These are phyloP conservation scores for Hystrix cristata DNA, from an alignment of 2,113 vertebrate species.

Conservation along the genomic window DNA sequence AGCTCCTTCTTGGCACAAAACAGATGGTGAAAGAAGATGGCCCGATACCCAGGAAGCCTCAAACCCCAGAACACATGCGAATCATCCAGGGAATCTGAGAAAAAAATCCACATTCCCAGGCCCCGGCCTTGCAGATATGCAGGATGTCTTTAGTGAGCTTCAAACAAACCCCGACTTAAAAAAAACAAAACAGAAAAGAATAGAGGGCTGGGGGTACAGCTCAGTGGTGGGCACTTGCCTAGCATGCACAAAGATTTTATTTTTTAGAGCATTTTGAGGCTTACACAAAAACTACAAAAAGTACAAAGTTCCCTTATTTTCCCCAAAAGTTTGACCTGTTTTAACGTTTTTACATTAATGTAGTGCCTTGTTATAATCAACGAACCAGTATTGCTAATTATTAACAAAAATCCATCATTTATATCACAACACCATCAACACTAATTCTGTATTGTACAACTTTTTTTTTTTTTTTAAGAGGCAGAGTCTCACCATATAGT, in stretches of 20 bases:
- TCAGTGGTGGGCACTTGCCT: background rate
- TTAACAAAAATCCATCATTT: background rate
- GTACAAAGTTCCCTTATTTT: background rate
- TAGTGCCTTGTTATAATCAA: background rate
- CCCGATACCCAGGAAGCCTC: slow-evolving; percentile 57
- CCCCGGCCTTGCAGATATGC: background rate
- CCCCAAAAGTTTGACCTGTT: background rate
- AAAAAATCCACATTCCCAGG: background rate
- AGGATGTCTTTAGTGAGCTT: background rate
- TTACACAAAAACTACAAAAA: background rate
- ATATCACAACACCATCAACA: too few species aligned
- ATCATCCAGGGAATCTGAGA: background rate
- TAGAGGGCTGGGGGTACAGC: background rate
- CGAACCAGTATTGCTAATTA: background rate
- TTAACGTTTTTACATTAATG: background rate
- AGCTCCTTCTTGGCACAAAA: slow-evolving; percentile 69
- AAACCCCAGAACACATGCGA: background rate
- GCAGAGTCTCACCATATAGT: too few species aligned
- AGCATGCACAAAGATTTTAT: background rate
- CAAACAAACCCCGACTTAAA: background rate
- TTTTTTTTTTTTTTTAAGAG: background rate
- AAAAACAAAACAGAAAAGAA: background rate
- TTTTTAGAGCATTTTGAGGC: background rate
- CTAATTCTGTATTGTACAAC: background rate
- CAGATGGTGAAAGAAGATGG: slow-evolving; percentile 46